Evolutionary conservation across 2,113 vertebrate species (phyloP).

Genomic region (Upupa epops): DNA sequence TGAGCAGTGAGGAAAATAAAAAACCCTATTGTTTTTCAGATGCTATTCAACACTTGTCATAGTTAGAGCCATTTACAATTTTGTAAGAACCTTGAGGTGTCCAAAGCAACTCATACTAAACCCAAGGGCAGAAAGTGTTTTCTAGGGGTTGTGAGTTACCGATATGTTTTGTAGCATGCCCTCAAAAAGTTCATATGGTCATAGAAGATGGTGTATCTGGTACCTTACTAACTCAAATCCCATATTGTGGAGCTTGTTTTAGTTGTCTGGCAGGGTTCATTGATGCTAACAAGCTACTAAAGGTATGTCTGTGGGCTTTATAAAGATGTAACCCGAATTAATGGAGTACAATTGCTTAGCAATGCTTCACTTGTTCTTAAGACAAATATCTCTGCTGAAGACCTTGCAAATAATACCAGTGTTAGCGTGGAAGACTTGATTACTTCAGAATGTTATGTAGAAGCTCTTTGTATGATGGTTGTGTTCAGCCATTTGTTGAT

Average conservation of each 20-base stretch:
- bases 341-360: not conserved
- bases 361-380: not conserved
- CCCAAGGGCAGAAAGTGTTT: not conserved
- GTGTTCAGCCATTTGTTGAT: not conserved
- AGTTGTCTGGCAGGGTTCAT: not conserved
- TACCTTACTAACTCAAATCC: not conserved
- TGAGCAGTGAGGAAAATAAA: not conserved
- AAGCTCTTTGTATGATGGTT: not conserved
- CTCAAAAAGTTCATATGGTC: not conserved
- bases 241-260: not conserved
- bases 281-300: not conserved
- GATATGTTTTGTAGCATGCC: not conserved
- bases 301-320: not conserved
- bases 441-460: not conserved
- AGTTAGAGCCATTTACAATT: not conserved
- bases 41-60: not conserved
- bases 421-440: not conserved
- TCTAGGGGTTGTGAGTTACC: accelerated
- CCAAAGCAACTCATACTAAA: not conserved
- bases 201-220: not conserved
- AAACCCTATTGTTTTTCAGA: not conserved
- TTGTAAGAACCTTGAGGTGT: not conserved
- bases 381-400: not conserved
- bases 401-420: not conserved
- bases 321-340: not conserved